A percentile compares a stretch with the other conserved stretches of the same genome.
Evolutionary conservation across 2,888 invertebrate genomes (phyloP).

Genomic region (Aphidoletes aphidimyza): DNA sequence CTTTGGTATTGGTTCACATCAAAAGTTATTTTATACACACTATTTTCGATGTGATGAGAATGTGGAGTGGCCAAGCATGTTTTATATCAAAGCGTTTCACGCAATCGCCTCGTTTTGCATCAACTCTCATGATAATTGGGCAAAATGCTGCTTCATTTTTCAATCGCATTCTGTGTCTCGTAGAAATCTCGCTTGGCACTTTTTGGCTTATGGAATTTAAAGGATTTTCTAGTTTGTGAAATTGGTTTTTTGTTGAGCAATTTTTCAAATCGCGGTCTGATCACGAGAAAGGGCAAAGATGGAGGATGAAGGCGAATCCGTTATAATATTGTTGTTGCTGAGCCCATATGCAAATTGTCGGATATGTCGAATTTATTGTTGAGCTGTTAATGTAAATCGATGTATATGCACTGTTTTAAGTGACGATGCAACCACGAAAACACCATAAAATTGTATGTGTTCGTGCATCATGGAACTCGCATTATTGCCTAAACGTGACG

Average conservation of each 20-base stretch:
- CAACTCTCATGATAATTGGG: not conserved
- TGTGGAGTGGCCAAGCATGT: not conserved
- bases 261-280: not conserved
- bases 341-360: conserved; percentile 10
- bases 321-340: not conserved
- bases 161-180: not conserved
- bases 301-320: not conserved
- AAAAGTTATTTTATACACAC: too few relatives aligned
- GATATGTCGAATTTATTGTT: conserved; percentile 37
- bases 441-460: conserved; percentile 53
- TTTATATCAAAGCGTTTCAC: conserved; percentile 16
- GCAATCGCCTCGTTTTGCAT: not conserved
- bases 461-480: conserved; percentile 27
- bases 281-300: too few relatives aligned
- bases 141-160: not conserved
- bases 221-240: conserved; percentile 40
- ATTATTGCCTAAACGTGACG: conserved; percentile 53
- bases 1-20: not conserved
- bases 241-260: not conserved
- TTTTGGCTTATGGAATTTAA: not conserved
- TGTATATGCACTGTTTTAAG: not conserved
- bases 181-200: not conserved
- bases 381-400: conserved; percentile 28
- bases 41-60: not conserved
- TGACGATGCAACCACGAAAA: conserved; percentile 8